A percentile compares a stretch with the other conserved stretches of the same genome.
Evolutionary conservation across 2,113 vertebrate genomes (phyloP).

Genomic region (Butorides virescens): DNA sequence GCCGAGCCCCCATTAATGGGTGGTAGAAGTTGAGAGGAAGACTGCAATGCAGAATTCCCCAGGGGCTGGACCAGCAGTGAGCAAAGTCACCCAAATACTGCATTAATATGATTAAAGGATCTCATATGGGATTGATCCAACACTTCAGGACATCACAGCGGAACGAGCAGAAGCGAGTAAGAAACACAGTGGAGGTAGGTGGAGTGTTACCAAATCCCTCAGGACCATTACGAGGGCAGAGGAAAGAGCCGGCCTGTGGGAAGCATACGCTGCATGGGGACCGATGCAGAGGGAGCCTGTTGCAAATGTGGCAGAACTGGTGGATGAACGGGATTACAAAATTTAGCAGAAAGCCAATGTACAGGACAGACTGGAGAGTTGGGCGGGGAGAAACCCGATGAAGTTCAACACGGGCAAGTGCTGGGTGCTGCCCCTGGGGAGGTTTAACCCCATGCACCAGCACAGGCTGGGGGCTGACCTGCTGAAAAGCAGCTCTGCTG

Average conservation of each 20-base stretch:
- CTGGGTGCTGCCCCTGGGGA: too few relatives aligned
- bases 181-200: not conserved
- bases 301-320: not conserved
- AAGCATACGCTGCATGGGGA: not conserved
- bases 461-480: too few relatives aligned
- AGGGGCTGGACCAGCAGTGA: not conserved
- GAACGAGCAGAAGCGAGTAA: not conserved
- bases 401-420: too few relatives aligned
- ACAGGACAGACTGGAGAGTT: too few relatives aligned
- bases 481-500: too few relatives aligned
- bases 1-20: not conserved
- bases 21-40: not conserved
- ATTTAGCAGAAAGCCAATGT: not conserved
- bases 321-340: not conserved
- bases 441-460: too few relatives aligned
- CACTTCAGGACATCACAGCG: not conserved
- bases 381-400: too few relatives aligned
- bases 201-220: not conserved
- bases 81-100: not conserved
- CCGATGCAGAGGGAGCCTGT: not conserved
- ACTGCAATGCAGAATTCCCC: not conserved
- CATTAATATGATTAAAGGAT: not conserved
- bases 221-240: not conserved
- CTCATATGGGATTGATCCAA: not conserved
- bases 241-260: not conserved